A percentile compares a stretch with the other conserved stretches of the same genome.
Conservation (phyloP, 2,888 invertebrate species). For the Nomada ruficornis region DNA sequence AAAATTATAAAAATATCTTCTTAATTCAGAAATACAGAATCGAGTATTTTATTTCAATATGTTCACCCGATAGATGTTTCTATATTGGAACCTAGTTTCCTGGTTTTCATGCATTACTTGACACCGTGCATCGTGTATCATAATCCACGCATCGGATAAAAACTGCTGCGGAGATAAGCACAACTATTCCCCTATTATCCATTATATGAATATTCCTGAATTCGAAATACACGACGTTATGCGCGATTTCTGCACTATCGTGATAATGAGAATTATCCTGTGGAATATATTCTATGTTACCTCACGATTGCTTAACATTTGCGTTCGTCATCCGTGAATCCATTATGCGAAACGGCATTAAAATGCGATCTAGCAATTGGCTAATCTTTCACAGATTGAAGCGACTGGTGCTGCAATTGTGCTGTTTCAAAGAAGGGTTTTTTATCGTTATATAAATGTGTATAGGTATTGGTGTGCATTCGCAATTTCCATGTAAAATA, state of each 20-base stretch:
- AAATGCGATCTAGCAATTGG: slow-evolving; percentile 9
- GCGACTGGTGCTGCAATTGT: neutral
- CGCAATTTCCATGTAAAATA: too few relatives aligned
- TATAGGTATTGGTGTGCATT: too few relatives aligned
- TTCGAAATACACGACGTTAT: neutral
- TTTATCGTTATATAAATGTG: too few relatives aligned
- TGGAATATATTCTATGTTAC: neutral
- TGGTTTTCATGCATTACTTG: slow-evolving; percentile 1
- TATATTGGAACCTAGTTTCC: neutral
- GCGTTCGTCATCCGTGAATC: slow-evolving; percentile 13
- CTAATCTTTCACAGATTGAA: slow-evolving; percentile 16
- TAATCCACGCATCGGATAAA: neutral
- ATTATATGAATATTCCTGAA: slow-evolving; percentile 12
- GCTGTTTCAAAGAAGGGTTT: neutral
- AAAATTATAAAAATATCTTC: too few relatives aligned
- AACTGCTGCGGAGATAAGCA: neutral
- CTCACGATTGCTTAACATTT: slow-evolving; percentile 1
- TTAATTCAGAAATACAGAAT: neutral
- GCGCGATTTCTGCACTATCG: neutral
- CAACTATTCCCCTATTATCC: slow-evolving; percentile 3
- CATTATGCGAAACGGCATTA: slow-evolving; percentile 23
- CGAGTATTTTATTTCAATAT: neutral
- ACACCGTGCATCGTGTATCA: neutral
- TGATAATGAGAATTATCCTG: slow-evolving; percentile 9
- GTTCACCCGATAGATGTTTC: neutral